Conservation (phyloP, 2,888 invertebrate species). For the Cantharis nigra region DNA sequence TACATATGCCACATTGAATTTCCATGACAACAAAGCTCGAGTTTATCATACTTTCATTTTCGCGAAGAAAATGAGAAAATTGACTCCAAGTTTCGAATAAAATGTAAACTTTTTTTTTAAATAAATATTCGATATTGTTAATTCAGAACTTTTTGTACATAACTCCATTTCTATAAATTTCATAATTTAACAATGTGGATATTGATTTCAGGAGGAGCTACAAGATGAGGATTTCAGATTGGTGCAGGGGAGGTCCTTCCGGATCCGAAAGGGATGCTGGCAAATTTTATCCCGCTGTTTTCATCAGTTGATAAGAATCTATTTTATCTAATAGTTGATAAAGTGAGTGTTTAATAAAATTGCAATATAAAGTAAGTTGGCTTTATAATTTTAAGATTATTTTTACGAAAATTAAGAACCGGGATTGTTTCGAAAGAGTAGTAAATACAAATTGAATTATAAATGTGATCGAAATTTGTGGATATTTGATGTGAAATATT, state of each 20-base stretch:
- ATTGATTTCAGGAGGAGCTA: conserved; percentile 30
- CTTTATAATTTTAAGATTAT: background rate
- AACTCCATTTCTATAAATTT: conserved; percentile 8
- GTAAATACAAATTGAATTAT: conserved; percentile 11
- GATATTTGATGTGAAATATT: conserved; percentile 1
- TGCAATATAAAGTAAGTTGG: background rate
- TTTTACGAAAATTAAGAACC: too few relatives aligned
- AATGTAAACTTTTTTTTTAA: conserved; percentile 6
- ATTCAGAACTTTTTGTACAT: background rate
- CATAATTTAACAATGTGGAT: conserved; percentile 32
- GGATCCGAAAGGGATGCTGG: conserved; percentile 30
- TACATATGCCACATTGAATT: conserved; percentile 15
- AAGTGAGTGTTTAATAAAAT: background rate
- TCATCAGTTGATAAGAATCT: conserved; percentile 33
- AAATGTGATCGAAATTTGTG: conserved; percentile 10
- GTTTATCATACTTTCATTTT: background rate
- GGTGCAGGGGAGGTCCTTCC: conserved; percentile 26
- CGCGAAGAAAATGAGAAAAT: background rate
- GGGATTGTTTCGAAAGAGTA: background rate
- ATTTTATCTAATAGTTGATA: conserved; percentile 17
- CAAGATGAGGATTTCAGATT: conserved; percentile 11
- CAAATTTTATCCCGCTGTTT: conserved; percentile 25
- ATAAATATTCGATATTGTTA: conserved; percentile 4
- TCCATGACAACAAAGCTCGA: conserved; percentile 24
- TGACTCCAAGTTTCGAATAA: background rate